phyloP scores from a whole-genome alignment of 2,113 vertebrate species.

The Otocyon megalotis region DNA sequence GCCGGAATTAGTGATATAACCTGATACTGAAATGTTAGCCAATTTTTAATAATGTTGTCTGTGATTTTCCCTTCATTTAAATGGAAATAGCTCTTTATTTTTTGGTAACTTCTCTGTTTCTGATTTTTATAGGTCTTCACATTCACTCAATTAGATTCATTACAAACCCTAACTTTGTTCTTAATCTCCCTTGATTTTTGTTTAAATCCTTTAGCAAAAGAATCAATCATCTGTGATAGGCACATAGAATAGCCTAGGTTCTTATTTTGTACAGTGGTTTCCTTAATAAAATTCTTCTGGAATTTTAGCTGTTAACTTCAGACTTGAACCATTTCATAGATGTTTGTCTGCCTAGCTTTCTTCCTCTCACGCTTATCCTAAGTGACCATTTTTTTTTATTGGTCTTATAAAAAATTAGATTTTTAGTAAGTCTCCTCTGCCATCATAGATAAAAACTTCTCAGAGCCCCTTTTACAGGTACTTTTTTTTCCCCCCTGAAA shows the following conservation, averaged over 20 bases:
- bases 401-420: not conserved
- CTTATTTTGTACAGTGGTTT: not conserved
- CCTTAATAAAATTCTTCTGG: slow-evolving; percentile 30
- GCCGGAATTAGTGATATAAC: not conserved
- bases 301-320: not conserved
- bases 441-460: not conserved
- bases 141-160: slow-evolving; percentile 15
- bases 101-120: not conserved
- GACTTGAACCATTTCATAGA: not conserved
- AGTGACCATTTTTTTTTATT: slow-evolving; percentile 5
- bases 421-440: not conserved
- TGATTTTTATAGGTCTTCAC: slow-evolving; percentile 41
- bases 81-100: slow-evolving; percentile 40
- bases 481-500: not conserved
- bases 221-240: not conserved
- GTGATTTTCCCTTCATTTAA: slow-evolving; percentile 60
- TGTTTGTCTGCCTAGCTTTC: not conserved
- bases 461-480: not conserved
- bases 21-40: slow-evolving; percentile 40
- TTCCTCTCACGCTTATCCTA: slow-evolving; percentile 36
- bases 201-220: slow-evolving; percentile 47
- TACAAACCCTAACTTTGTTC: slow-evolving; percentile 28
- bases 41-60: slow-evolving; percentile 39
- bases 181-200: slow-evolving; percentile 46
- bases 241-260: not conserved